These are phyloP conservation scores for Cylloceria caligata DNA, from an alignment of 2,888 invertebrate genomes.

Conservation along the genomic window DNA sequence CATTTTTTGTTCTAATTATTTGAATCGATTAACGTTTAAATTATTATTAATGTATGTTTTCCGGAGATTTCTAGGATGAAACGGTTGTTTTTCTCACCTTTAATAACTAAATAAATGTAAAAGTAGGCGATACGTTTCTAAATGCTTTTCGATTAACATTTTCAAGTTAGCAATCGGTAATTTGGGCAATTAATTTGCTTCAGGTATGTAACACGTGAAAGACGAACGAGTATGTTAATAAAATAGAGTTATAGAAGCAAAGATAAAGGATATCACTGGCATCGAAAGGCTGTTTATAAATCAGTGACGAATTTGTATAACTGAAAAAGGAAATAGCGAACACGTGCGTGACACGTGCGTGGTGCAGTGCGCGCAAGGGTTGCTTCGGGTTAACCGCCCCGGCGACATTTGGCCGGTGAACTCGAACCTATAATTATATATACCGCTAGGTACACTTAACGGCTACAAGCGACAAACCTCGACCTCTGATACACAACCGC, in stretches of 20 bases:
- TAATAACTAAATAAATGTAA: too few species aligned
- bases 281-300: slow-evolving; percentile 66
- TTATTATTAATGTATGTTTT: too few species aligned
- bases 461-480: slow-evolving; percentile 43
- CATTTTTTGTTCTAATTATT: too few species aligned
- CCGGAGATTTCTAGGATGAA: too few species aligned
- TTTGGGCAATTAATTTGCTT: too few species aligned
- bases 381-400: slow-evolving; percentile 78
- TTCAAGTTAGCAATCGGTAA: too few species aligned
- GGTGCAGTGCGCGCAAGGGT: slow-evolving; percentile 67
- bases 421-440: slow-evolving; percentile 78
- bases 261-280: not conserved
- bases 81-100: too few species aligned
- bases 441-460: not conserved
- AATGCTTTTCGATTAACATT: too few species aligned
- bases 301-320: slow-evolving; percentile 64
- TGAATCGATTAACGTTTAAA: too few species aligned
- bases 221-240: not conserved
- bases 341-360: slow-evolving; percentile 80
- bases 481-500: slow-evolving; percentile 51
- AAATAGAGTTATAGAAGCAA: not conserved
- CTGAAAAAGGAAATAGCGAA: slow-evolving; percentile 71
- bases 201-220: not conserved
- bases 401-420: slow-evolving; percentile 79
- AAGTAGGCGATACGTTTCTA: too few species aligned